A percentile compares a stretch with the other conserved stretches of the same genome.
Evolutionary conservation across 2,797 vertebrate species (phyloP).

Genomic region (Chrysolophus pictus): DNA sequence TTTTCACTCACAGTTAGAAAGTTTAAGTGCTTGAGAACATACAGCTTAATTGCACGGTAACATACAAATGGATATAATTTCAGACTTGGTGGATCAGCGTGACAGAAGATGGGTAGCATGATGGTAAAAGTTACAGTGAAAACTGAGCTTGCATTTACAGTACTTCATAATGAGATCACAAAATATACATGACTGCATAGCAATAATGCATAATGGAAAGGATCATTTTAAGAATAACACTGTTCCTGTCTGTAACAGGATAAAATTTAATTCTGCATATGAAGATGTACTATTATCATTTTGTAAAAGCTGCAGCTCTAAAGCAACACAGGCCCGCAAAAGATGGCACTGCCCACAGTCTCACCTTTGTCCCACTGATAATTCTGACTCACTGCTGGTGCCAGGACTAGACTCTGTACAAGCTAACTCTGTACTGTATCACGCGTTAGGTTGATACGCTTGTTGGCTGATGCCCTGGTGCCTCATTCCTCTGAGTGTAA

Average conservation of each 20-base stretch:
- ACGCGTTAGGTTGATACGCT: background rate
- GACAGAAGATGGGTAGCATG: background rate
- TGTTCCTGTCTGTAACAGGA: background rate
- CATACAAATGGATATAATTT: background rate
- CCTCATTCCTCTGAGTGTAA: background rate
- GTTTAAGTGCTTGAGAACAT: background rate
- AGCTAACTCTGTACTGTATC: background rate
- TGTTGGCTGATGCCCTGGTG: background rate
- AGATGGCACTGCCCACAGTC: background rate
- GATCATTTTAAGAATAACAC: background rate
- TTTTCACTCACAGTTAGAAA: background rate
- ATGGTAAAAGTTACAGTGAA: background rate
- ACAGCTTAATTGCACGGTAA: background rate
- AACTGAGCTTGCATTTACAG: background rate
- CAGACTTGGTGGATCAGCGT: background rate
- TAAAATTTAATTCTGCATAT: background rate
- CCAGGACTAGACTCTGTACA: background rate
- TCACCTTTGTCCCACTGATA: background rate
- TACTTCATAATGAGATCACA: background rate
- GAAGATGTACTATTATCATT: background rate
- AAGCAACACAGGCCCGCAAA: background rate
- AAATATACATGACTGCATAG: background rate
- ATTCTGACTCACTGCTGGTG: background rate
- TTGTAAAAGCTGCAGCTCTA: background rate
- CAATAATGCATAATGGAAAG: background rate